Conservation (phyloP, 2,797 vertebrate genomes). For the Astyanax mexicanus region DNA sequence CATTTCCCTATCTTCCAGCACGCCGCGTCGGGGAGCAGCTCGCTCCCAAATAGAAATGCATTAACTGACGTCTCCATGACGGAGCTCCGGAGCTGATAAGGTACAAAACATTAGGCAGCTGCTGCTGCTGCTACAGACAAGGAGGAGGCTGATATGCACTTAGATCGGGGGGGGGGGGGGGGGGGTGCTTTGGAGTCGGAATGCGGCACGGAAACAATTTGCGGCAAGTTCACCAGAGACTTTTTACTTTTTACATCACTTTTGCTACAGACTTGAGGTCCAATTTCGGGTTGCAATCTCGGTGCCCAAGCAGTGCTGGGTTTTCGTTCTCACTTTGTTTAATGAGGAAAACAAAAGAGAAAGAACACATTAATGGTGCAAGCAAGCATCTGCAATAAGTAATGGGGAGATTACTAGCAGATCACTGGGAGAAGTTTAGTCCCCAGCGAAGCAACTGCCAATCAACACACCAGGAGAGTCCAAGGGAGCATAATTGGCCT, state of each 20-base stretch:
- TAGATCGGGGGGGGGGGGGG: too few species aligned
- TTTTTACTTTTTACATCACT: constrained; percentile 1
- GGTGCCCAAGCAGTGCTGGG: background rate
- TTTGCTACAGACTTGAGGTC: too few species aligned
- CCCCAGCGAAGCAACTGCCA: too few species aligned
- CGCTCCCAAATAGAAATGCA: constrained; percentile 43
- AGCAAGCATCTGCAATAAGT: too few species aligned
- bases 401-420: too few species aligned
- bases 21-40: background rate
- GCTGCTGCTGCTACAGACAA: constrained; percentile 16
- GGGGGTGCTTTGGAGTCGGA: background rate
- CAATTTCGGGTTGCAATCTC: too few species aligned
- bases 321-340: background rate
- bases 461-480: too few species aligned
- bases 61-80: constrained; percentile 34
- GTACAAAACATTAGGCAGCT: constrained; percentile 15
- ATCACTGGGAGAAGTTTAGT: too few species aligned
- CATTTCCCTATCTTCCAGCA: constrained; percentile 42
- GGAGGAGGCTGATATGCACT: constrained; percentile 21
- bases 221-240: background rate
- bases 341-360: background rate
- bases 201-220: constrained; percentile 34
- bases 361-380: too few species aligned
- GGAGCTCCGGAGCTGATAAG: constrained; percentile 20
- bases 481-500: too few species aligned